Evolutionary conservation across 2,888 invertebrate species (phyloP).

Genomic region (Gnatocerus cornutus): DNA sequence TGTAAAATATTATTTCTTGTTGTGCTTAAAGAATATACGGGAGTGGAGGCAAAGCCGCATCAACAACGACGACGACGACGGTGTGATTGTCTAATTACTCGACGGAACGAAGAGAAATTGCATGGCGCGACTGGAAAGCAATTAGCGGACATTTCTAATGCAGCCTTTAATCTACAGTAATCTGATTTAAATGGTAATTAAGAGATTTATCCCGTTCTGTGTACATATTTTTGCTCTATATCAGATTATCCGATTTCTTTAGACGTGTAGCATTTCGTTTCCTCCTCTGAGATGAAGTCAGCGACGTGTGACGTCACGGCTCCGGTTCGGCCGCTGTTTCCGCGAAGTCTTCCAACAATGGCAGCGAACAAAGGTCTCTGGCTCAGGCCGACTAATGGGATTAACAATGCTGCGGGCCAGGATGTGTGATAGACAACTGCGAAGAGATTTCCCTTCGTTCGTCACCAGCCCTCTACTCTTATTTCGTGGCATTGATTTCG

Average conservation of each 20-base stretch:
- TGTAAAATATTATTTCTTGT: slow-evolving; percentile 64
- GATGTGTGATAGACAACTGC: slow-evolving; percentile 66
- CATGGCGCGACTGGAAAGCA: slow-evolving; percentile 37
- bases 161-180: slow-evolving; percentile 34
- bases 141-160: slow-evolving; percentile 45
- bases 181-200: slow-evolving; percentile 40
- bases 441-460: slow-evolving; percentile 49
- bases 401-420: slow-evolving; percentile 68
- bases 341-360: slow-evolving; percentile 67
- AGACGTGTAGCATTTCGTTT: no score
- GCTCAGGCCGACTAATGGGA: slow-evolving; percentile 67
- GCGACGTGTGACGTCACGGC: slow-evolving; percentile 73
- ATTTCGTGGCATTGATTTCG: slow-evolving; percentile 35
- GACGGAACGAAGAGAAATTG: slow-evolving; percentile 35
- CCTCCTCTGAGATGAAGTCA: slow-evolving; percentile 68
- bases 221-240: slow-evolving; percentile 14
- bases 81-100: slow-evolving; percentile 43
- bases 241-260: no score
- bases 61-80: slow-evolving; percentile 30
- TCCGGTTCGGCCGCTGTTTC: slow-evolving; percentile 65
- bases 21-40: slow-evolving; percentile 42
- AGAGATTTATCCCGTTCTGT: slow-evolving; percentile 6
- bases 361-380: slow-evolving; percentile 66
- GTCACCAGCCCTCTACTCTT: slow-evolving; percentile 26
- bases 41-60: slow-evolving; percentile 35